These are phyloP conservation scores for Labeo catla DNA, from an alignment of 2,113 vertebrate species.

Conservation along the genomic window DNA sequence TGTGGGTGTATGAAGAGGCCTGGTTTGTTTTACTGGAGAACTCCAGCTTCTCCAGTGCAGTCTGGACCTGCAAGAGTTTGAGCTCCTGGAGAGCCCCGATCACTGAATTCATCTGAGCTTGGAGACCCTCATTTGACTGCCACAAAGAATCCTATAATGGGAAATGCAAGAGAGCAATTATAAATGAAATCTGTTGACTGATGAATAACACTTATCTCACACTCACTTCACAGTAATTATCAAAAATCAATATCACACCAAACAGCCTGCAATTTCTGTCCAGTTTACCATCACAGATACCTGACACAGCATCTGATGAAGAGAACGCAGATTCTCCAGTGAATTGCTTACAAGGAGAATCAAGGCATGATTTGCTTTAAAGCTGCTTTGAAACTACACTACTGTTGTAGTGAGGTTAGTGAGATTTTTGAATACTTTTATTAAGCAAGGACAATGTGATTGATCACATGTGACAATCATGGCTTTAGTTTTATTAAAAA, in stretches of 20 bases:
- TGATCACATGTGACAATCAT: neutral
- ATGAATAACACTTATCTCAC: conserved; percentile 13
- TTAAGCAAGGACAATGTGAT: neutral
- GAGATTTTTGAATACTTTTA: neutral
- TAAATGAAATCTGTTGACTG: neutral
- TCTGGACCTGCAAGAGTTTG: conserved; percentile 70
- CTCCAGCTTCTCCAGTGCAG: conserved; percentile 66
- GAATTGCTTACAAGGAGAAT: neutral
- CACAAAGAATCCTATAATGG: conserved; percentile 79
- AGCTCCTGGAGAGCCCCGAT: conserved; percentile 80
- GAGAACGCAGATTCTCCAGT: neutral
- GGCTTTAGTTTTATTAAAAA: neutral
- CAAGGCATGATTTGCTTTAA: neutral
- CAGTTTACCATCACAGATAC: neutral
- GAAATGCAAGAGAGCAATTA: conserved; percentile 39
- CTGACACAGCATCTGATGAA: conserved; percentile 19
- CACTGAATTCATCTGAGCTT: conserved; percentile 83
- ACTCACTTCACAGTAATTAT: conserved; percentile 16
- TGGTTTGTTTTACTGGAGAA: conserved; percentile 42
- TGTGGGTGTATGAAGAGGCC: conserved; percentile 38
- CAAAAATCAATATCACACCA: conserved; percentile 22
- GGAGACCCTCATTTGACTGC: conserved; percentile 76
- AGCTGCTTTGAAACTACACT: neutral
- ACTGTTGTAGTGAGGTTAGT: neutral
- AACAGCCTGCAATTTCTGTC: conserved; percentile 33